Evolutionary conservation across 2,888 invertebrate species (phyloP).

Genomic region (Cistogaster globosa): DNA sequence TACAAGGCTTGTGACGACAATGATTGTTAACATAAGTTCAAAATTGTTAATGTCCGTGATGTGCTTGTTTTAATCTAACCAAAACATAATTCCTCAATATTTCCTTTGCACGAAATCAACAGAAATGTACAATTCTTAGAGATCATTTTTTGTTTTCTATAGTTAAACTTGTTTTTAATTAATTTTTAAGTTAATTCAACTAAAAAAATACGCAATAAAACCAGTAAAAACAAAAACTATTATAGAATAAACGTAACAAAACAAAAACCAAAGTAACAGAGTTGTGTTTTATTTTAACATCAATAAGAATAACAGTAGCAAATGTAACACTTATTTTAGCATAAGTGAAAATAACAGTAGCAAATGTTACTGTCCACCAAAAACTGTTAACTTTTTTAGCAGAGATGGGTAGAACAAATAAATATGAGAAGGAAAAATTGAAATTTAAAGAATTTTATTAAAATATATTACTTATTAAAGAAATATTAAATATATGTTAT

Average conservation of each 20-base stretch:
- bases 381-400: background rate
- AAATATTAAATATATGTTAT: too few species aligned
- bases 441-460: too few species aligned
- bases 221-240: background rate
- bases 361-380: background rate
- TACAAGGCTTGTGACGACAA: constrained; percentile 85
- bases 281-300: background rate
- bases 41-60: background rate
- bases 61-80: background rate
- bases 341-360: background rate
- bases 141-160: background rate
- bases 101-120: constrained; percentile 15
- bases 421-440: too few species aligned
- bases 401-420: too few species aligned
- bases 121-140: background rate
- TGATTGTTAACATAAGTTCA: constrained; percentile 73
- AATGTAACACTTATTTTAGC: too few species aligned
- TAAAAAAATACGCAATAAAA: constrained; percentile 40
- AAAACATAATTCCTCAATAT: background rate
- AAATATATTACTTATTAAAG: too few species aligned
- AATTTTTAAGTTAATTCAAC: constrained; percentile 47
- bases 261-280: constrained; percentile 7
- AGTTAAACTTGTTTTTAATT: constrained; percentile 51
- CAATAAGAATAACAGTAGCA: background rate
- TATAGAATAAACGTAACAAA: constrained; percentile 36